These are phyloP conservation scores for Ambastaia sidthimunki DNA, from an alignment of 2,797 vertebrate species.

Conservation along the genomic window DNA sequence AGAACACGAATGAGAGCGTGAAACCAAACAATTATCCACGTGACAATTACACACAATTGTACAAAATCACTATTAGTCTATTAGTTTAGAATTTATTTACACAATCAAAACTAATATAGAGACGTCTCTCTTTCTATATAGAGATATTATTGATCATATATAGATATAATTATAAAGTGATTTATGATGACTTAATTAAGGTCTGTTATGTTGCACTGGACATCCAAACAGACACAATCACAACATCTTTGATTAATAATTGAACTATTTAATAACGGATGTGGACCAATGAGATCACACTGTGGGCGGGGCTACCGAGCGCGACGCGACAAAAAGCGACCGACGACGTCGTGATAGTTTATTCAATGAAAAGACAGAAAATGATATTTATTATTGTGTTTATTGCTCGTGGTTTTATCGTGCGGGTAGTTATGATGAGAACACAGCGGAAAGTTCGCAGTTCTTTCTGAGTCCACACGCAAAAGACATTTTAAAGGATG, in stretches of 20 bases:
- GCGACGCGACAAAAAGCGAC: not conserved
- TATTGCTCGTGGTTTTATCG: not conserved
- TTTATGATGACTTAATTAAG: slow-evolving; percentile 9
- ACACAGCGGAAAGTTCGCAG: not conserved
- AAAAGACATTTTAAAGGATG: not conserved
- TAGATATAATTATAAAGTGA: no score
- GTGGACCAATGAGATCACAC: not conserved
- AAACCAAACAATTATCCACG: no score
- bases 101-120: no score
- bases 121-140: no score
- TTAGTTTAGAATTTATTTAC: no score
- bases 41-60: no score
- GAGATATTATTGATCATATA: no score
- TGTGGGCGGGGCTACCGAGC: not conserved
- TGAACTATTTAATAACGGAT: no score
- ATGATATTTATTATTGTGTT: not conserved
- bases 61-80: no score
- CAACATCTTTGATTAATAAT: not conserved
- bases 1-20: no score
- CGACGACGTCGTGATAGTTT: not conserved
- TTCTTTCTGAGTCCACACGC: not conserved
- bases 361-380: not conserved
- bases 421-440: not conserved
- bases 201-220: not conserved
- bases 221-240: no score